Conservation (phyloP, 1,140 invertebrate species). For the Chlorops oryzae region DNA sequence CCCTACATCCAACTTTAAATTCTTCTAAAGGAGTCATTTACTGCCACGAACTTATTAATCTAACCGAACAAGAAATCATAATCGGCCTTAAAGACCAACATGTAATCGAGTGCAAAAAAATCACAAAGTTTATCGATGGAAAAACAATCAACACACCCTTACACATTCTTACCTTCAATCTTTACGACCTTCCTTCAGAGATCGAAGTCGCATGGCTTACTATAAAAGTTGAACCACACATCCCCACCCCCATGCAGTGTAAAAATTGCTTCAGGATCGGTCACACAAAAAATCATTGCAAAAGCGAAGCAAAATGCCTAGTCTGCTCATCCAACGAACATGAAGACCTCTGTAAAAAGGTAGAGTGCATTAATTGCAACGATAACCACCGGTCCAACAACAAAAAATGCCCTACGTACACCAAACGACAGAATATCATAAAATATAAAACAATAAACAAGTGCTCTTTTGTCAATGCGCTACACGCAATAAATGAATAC, state of each 20-base stretch:
- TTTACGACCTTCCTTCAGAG: background rate
- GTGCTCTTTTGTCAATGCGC: background rate
- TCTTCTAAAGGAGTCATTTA: background rate
- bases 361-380: conserved; percentile 7
- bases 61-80: conserved; percentile 2
- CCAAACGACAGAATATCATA: background rate
- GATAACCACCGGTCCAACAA: background rate
- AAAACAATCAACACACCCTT: conserved; percentile 3
- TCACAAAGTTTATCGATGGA: background rate
- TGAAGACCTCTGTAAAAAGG: background rate
- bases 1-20: background rate
- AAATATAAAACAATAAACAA: conserved; percentile 7
- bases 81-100: background rate
- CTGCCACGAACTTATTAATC: background rate
- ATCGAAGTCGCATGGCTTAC: conserved; percentile 1
- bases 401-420: background rate
- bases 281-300: conserved; percentile 4
- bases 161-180: conserved; percentile 6
- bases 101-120: conserved; percentile 6
- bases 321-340: background rate
- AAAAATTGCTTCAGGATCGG: conserved; percentile 5
- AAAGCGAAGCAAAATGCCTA: background rate
- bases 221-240: background rate
- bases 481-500: background rate
- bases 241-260: background rate